Conservation (phyloP, 2,888 invertebrate genomes). For the Ganaspis brasiliensis region DNA sequence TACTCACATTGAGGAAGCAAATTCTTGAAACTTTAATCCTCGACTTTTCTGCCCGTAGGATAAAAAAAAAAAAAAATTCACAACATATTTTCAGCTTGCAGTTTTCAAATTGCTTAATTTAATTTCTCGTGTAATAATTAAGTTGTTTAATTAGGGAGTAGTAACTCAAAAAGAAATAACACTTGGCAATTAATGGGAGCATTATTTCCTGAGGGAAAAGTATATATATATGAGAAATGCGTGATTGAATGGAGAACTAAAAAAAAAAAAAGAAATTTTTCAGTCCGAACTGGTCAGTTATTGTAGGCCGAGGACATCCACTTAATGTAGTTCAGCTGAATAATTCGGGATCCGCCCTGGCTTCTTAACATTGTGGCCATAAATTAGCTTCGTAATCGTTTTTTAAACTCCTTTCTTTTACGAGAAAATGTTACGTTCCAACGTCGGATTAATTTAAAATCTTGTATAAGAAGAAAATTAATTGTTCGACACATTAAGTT, state of each 20-base stretch:
- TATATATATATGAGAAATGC: background rate
- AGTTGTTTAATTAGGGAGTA: background rate
- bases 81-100: background rate
- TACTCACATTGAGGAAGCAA: slow-evolving; percentile 1
- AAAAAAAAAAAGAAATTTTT: background rate
- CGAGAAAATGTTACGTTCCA: background rate
- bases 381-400: background rate
- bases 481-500: background rate
- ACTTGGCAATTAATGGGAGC: background rate
- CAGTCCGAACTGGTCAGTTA: slow-evolving; percentile 12
- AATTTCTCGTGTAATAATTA: background rate
- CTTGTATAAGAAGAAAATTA: background rate
- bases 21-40: background rate
- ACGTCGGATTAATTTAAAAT: background rate
- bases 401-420: slow-evolving; percentile 5
- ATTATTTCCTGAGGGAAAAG: background rate
- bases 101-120: slow-evolving; percentile 2
- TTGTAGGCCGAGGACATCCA: slow-evolving; percentile 39
- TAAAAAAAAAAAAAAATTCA: background rate
- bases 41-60: background rate
- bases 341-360: slow-evolving; percentile 16
- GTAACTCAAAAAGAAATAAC: background rate
- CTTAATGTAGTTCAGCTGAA: slow-evolving; percentile 11
- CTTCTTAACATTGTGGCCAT: background rate
- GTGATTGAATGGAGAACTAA: background rate